phyloP scores from a whole-genome alignment of 1,140 invertebrate genomes.

The Portunus trituberculatus region DNA sequence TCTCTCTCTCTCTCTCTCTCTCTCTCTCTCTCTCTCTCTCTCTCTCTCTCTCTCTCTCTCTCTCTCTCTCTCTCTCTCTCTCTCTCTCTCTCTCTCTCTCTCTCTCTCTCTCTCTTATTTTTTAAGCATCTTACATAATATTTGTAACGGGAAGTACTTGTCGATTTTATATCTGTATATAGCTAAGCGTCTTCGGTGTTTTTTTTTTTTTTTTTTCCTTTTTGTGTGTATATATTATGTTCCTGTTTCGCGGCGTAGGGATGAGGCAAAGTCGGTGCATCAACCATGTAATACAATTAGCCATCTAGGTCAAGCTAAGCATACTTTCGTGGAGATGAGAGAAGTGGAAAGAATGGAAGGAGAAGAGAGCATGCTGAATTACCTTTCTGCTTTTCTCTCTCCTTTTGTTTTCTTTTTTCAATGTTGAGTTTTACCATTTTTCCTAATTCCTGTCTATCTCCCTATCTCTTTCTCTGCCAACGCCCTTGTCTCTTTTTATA shows the following conservation, averaged over 20 bases:
- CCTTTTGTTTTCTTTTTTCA: background rate
- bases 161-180: background rate
- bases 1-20: conserved; percentile 42
- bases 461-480: background rate
- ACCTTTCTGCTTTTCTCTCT: background rate
- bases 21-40: conserved; percentile 44
- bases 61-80: background rate
- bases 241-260: background rate
- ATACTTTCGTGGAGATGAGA: background rate
- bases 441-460: no score
- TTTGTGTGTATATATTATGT: background rate
- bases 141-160: no score
- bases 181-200: background rate
- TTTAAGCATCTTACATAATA: background rate
- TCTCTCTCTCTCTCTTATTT: background rate
- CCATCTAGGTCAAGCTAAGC: background rate
- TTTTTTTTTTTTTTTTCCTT: background rate
- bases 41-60: conserved; percentile 52
- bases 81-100: background rate
- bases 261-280: background rate
- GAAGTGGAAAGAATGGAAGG: background rate
- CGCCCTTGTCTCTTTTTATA: background rate
- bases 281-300: background rate
- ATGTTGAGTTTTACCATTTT: background rate
- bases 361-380: background rate